phyloP scores from a whole-genome alignment of 2,797 vertebrate genomes.

The Cryptoprocta ferox region DNA sequence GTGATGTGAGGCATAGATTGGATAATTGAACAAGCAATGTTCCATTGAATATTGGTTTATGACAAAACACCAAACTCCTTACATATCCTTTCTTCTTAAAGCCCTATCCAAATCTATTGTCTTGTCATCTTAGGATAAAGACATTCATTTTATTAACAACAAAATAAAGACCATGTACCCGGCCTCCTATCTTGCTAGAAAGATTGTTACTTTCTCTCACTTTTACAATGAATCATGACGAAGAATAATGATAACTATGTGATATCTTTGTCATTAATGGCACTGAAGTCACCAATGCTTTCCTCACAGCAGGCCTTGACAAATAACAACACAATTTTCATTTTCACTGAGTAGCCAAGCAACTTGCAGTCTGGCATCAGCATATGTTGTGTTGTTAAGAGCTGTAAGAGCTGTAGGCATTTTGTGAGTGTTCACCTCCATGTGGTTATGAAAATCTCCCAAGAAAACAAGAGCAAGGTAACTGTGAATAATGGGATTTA shows the following conservation, averaged over 20 bases:
- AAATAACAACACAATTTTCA: not conserved
- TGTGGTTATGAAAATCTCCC: constrained; percentile 25
- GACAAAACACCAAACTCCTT: not conserved
- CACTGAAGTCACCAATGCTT: not conserved
- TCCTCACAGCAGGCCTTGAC: not conserved
- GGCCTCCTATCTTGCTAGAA: constrained; percentile 12
- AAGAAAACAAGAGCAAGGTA: not conserved
- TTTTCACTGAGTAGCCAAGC: not conserved
- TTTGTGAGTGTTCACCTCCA: not conserved
- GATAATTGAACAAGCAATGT: not conserved
- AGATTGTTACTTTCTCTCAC: not conserved
- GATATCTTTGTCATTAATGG: not conserved
- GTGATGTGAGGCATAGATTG: not conserved
- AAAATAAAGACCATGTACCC: not conserved
- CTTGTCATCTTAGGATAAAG: not conserved
- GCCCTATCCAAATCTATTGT: not conserved
- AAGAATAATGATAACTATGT: not conserved
- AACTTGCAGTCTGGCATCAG: not conserved
- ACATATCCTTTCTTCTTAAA: not conserved
- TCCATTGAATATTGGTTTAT: not conserved
- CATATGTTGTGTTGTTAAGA: not conserved
- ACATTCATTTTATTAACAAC: not conserved
- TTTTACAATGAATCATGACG: not conserved
- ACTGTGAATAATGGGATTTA: constrained; percentile 10
- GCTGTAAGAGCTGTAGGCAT: not conserved